Evolutionary conservation across 2,797 vertebrate genomes (phyloP).

Genomic region (Helicolenus hilgendorfi): DNA sequence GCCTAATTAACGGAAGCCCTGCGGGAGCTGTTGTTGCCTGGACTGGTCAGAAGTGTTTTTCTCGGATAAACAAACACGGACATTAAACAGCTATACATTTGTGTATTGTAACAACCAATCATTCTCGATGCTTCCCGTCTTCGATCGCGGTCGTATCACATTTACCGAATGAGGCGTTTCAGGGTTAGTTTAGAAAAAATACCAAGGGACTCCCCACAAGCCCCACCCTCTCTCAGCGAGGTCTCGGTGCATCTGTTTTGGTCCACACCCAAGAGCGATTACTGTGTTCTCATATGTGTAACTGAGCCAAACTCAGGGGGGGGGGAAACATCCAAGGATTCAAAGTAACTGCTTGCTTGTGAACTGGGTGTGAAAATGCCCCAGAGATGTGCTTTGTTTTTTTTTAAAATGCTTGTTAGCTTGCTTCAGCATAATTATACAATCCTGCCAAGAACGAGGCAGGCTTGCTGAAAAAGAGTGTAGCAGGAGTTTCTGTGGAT

Average conservation of each 20-base stretch:
- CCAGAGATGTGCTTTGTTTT: constrained; percentile 42
- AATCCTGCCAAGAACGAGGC: background rate
- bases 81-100: background rate
- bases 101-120: background rate
- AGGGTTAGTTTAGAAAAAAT: background rate
- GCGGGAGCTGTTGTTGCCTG: background rate
- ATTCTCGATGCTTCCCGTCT: background rate
- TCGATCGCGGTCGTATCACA: background rate
- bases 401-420: constrained; percentile 13
- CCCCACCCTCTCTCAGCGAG: background rate
- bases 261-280: constrained; percentile 40
- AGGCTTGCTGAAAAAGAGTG: background rate
- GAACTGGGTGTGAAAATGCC: constrained; percentile 50
- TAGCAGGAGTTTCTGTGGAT: constrained; percentile 7
- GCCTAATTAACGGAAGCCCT: constrained; percentile 23
- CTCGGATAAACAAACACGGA: background rate
- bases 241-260: constrained; percentile 1
- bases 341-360: constrained; percentile 19
- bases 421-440: background rate
- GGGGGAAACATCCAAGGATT: background rate
- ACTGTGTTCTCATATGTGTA: constrained; percentile 4
- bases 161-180: constrained; percentile 33
- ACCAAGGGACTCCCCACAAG: background rate
- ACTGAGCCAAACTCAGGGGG: background rate
- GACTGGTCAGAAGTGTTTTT: constrained; percentile 7